Evolutionary conservation across 2,113 vertebrate genomes (phyloP), one percentile per base, ranked within the genome.

Genomic region (Paracanthobrama guichenoti): DNA sequence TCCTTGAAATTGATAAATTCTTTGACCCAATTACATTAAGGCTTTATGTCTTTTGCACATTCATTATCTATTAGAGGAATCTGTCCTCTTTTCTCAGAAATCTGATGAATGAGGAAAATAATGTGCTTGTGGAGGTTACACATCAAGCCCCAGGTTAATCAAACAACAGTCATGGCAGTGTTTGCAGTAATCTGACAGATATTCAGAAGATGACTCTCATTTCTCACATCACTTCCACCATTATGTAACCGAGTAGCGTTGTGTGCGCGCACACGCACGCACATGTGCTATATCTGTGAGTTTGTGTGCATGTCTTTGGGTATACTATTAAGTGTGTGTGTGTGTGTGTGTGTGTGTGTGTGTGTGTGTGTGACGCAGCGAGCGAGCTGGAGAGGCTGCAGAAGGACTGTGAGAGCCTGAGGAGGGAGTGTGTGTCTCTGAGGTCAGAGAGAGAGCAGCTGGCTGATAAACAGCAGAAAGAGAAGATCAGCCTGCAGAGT

Each of bases 341-440:
- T 35, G 3, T 35, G 31, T 35, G 31, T 35, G 4, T 73, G 53
- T 83, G 44, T 35, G 31, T 53, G 24, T 74, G 67, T 44, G 72
- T 80, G n/a, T 79, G 35, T 79, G 48, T 66, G 7, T 46, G 46
- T 31, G 75, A 55, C 50, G 35, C 87, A 94, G 93, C 93, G 92
- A 93, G 90, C 91, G 97, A 98, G 90, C 92, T 99, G 87, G 96
- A 97, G 90, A 95, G 96, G 87, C 86, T 99, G 91, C 97, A 95
- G 93, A 90, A 92, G 88, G 95, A 97, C 88, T 96, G 94, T 90
- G 92, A 88, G 2, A 85, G 86, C 60, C 91, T 95, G 67, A 91
- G 93, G 89, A 93, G 89, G 81, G 93, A 95, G 88, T 93, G 93
- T 35, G 89, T 87, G 2, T 83, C 80, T 48, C 91, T 95, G 80